phyloP scores from a whole-genome alignment of 1,140 invertebrate genomes.

The Leptoteleia sp. region DNA sequence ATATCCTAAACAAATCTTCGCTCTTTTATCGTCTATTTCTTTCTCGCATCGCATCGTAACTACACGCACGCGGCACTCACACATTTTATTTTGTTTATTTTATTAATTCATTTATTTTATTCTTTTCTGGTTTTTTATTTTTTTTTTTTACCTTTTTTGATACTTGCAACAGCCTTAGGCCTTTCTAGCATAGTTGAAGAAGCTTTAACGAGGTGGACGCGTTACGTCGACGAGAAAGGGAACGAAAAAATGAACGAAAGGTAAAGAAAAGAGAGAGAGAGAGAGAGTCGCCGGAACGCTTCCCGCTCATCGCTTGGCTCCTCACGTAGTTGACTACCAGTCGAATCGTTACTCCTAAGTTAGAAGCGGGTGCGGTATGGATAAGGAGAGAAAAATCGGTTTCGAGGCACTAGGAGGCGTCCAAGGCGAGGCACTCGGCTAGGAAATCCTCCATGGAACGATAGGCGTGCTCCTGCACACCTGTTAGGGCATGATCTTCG shows the following conservation, averaged over 20 bases:
- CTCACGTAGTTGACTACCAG: constrained; percentile 51
- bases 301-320: constrained; percentile 30
- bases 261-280: no score
- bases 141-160: constrained; percentile 49
- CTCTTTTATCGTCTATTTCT: constrained; percentile 24
- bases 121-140: constrained; percentile 33
- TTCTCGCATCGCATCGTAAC: constrained; percentile 3
- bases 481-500: constrained; percentile 88
- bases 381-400: constrained; percentile 76
- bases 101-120: no score
- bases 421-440: constrained; percentile 90
- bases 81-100: constrained; percentile 15
- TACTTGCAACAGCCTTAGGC: constrained; percentile 57
- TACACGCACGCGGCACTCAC: constrained; percentile 21
- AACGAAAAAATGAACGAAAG: no score
- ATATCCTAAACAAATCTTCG: constrained; percentile 24
- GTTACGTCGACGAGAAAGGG: constrained; percentile 47
- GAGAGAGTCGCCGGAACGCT: constrained; percentile 26
- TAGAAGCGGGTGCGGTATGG: constrained; percentile 75
- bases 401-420: constrained; percentile 84
- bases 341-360: constrained; percentile 60
- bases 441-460: constrained; percentile 93
- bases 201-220: constrained; percentile 50
- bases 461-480: constrained; percentile 91
- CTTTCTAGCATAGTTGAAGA: constrained; percentile 56